Base-by-base conservation (phyloP, 1,140 invertebrate species). In the Drosophila burlai region DNA sequence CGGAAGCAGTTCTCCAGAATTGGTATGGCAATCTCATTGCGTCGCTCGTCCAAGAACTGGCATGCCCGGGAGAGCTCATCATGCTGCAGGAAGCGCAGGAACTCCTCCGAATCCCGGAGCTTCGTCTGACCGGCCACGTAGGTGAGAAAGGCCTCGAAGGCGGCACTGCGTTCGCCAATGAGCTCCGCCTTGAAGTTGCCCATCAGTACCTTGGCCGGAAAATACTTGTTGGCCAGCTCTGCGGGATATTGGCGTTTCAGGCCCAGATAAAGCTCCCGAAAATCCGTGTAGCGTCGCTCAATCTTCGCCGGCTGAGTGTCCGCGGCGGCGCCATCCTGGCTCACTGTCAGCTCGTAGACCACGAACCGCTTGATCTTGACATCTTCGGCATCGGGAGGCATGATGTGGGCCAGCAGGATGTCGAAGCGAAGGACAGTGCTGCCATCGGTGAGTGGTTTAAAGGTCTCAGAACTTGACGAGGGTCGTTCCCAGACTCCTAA, bases 151-250 rank as follows among this genome's bases (percentile, higher is more conserved):
- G 93, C 93, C 81, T 97, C 95, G 94, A 97, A 97, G n/a, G 95
- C 95, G 11, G 94, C 91, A 91, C 96, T 96, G 86, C 97, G 94
- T 49, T 94, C 93, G 10, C 95, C 94, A 78, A 97, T 97, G 38
- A 97, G 93, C 72, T 95, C 95, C 29, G 95, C 94, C 45, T 95
- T 95, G 92, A 97, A 97, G 92, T 97, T 97, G 2, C 96, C 96
- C 52, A 96, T 93, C 11, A 97, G 82, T 65, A 95, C 95, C 93
- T 97, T 97, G 82, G 95, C 95, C 9, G 97, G 97, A 93, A 97
- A 97, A 59, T 94, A 93, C 8, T 96, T 91, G 45, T 91, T 93
- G 57, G 91, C 91, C 91, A 97, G 93, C 50, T 95, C 82, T 16
- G 93, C 49, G 7, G 96, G 95, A 93, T 94, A 94, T 49, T 94